phyloP scores from a whole-genome alignment of 1,140 invertebrate species.

The Teleogryllus occipitalis region DNA sequence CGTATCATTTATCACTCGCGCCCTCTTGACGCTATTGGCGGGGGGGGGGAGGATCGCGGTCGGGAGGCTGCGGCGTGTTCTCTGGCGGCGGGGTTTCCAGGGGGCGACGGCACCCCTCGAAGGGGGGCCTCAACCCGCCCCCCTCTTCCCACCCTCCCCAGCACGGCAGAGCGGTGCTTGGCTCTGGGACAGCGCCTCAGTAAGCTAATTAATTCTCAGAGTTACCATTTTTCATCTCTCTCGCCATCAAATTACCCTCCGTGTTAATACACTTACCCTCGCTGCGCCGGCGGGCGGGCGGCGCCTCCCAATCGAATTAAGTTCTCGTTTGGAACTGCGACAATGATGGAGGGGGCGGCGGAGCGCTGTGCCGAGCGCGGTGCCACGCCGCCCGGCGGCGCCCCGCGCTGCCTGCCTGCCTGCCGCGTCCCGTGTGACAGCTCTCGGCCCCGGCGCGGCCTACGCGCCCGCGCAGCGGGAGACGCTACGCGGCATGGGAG shows the following conservation, averaged over 20 bases:
- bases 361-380: background rate
- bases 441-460: no score
- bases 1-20: no score
- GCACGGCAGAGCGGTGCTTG: no score
- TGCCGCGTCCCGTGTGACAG: background rate
- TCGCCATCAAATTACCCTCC: conserved; percentile 3
- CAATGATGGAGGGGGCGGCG: background rate
- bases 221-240: conserved; percentile 4
- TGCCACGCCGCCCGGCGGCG: no score
- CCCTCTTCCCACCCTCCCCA: background rate
- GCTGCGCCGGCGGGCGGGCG: background rate
- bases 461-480: no score
- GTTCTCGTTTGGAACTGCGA: background rate
- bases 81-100: no score
- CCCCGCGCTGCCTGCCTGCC: background rate
- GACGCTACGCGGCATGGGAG: background rate
- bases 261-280: conserved; percentile 4
- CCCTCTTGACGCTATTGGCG: no score
- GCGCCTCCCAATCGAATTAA: background rate
- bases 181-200: background rate
- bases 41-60: no score
- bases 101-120: no score
- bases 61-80: no score
- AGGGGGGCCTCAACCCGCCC: no score
- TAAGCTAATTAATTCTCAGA: conserved; percentile 5